A percentile compares a stretch with the other conserved stretches of the same genome.
phyloP scores from a whole-genome alignment of 2,797 vertebrate genomes.

The Lepidocolaptes lacrymiger region DNA sequence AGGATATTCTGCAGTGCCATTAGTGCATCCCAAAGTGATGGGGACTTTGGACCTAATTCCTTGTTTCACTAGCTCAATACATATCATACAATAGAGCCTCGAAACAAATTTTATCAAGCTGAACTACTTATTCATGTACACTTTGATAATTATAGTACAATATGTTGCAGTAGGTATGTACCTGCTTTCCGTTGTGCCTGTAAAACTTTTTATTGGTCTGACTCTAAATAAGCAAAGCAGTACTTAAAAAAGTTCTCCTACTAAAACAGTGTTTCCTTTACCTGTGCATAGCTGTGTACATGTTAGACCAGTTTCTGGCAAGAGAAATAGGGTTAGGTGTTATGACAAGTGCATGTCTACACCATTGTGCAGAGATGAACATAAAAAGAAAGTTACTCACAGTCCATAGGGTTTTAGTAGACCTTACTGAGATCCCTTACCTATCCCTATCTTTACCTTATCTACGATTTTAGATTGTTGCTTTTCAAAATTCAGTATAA shows the following conservation, averaged over 20 bases:
- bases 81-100: background rate
- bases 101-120: background rate
- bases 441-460: background rate
- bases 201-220: background rate
- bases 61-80: background rate
- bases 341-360: background rate
- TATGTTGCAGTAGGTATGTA: background rate
- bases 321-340: background rate
- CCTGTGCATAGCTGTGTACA: background rate
- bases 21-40: background rate
- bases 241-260: background rate
- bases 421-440: constrained; percentile 6
- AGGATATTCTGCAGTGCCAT: background rate
- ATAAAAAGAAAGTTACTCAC: background rate
- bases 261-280: background rate
- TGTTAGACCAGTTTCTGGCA: background rate
- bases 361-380: background rate
- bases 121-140: background rate
- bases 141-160: fast-evolving
- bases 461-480: constrained; percentile 14
- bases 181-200: background rate
- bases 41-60: background rate
- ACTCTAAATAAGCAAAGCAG: background rate
- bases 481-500: constrained; percentile 31
- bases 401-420: background rate